Base-by-base conservation (phyloP, 2,888 invertebrate genomes). In the Heliconius hortense region DNA sequence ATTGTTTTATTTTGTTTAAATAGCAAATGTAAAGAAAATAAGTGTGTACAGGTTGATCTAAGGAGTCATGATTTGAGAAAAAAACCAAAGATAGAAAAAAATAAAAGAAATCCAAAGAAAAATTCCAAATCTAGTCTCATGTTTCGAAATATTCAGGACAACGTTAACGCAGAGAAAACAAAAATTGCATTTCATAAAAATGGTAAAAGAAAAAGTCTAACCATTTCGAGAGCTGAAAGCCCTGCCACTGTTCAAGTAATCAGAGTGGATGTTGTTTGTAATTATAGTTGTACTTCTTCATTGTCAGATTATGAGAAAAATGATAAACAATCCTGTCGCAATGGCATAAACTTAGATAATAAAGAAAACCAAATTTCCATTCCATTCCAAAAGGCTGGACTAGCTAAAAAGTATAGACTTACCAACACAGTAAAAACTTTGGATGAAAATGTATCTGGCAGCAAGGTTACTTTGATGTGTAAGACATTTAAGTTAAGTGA, bases 201-300 rank as follows among this genome's bases (percentile, higher is more conserved):
- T 72, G 91, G 90, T 0, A 90, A 89, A 80, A 85, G 92, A 76
- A 93, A 92, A 85, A 92, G 93, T 80, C 84, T 94, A 0, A 94
- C 93, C 0, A 91, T 94, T 79, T 93, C 94, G 0, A 87, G 93
- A 67, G 83, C 89, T 15, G 91, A 90, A 78, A 94, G 92, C 78
- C 94, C 94, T 11, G 93, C 94, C 77, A 93, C 94, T 0, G 87
- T 93, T 15, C 94, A 94, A 84, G 89, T 94, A 2, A 94, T 94
- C 31, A 86, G 94, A 82, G 94, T 94, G 0, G 94, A 94, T 78
- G 93, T 94, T 11, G 90, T 94, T 15, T 90, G 92, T 77, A 91
- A 91, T 79, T 85, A 88, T 78, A 86, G 83, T 71, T 81, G 81
- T 59, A 86, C 82, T 63, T 84, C 89, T 0, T 79, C 84, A 0